Conservation (phyloP, 2,113 vertebrate genomes). For the Gallinago jamesoni region DNA sequence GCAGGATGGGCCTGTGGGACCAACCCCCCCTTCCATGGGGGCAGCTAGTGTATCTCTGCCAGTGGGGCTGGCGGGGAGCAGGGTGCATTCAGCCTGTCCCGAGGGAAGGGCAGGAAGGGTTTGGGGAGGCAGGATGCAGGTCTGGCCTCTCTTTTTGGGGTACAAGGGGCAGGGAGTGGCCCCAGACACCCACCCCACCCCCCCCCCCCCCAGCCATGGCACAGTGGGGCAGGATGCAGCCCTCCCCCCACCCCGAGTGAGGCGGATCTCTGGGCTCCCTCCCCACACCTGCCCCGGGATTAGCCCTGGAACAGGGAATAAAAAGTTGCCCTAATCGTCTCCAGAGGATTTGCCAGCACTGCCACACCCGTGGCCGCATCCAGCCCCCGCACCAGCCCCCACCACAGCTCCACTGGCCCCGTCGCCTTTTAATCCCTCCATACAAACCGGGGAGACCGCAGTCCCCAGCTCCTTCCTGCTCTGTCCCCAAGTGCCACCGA, state of each 20-base stretch:
- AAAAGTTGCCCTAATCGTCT: constrained; percentile 47
- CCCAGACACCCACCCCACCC: background rate
- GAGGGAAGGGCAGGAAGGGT: background rate
- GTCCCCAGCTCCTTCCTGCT: background rate
- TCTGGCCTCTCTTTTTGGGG: background rate
- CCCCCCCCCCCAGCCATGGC: background rate
- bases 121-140: background rate
- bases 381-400: background rate
- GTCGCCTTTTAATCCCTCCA: background rate
- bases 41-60: accelerated
- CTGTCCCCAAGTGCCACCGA: accelerated
- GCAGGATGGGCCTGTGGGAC: background rate
- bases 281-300: background rate
- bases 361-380: background rate
- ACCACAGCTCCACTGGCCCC: accelerated
- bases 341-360: background rate
- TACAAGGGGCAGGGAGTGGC: accelerated
- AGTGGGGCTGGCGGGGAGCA: background rate
- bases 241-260: too few species aligned
- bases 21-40: background rate
- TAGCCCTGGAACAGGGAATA: constrained; percentile 5
- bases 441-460: accelerated
- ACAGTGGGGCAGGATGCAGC: accelerated
- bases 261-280: background rate
- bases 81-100: background rate